Evolutionary conservation across 2,113 vertebrate genomes (phyloP).

Genomic region (Lanius ludovicianus): DNA sequence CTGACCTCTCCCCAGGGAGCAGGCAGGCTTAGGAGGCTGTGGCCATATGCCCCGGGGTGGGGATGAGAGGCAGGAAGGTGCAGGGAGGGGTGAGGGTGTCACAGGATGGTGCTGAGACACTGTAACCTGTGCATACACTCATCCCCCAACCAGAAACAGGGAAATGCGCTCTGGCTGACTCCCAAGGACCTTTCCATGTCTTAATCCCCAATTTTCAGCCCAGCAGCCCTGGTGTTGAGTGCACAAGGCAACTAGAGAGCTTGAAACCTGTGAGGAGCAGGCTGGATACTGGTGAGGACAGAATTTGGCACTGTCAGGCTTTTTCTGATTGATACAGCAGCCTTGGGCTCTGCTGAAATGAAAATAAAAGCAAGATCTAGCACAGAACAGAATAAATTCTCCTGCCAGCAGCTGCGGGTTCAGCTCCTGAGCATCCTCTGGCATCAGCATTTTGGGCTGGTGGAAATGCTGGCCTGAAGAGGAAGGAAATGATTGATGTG

Average conservation of each 20-base stretch:
- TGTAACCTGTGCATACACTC: not conserved
- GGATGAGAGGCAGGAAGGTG: not conserved
- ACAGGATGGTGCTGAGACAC: accelerated
- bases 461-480: not conserved
- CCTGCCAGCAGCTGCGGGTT: not conserved
- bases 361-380: not conserved
- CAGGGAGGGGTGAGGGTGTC: not conserved
- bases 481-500: not conserved
- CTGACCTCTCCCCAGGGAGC: not conserved
- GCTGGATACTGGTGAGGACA: accelerated
- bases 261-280: not conserved
- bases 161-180: not conserved
- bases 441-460: not conserved
- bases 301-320: not conserved
- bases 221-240: not conserved
- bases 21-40: not conserved
- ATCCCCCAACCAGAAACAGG: not conserved
- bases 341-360: not conserved
- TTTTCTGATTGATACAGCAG: not conserved
- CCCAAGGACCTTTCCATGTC: not conserved
- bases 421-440: not conserved
- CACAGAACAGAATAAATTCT: not conserved
- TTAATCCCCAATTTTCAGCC: not conserved
- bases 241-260: not conserved
- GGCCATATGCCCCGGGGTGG: not conserved